Percentiles rank a stretch among this genome's conserved stretches.
phyloP scores from a whole-genome alignment of 2,888 invertebrate genomes.

The Biston stratarius region DNA sequence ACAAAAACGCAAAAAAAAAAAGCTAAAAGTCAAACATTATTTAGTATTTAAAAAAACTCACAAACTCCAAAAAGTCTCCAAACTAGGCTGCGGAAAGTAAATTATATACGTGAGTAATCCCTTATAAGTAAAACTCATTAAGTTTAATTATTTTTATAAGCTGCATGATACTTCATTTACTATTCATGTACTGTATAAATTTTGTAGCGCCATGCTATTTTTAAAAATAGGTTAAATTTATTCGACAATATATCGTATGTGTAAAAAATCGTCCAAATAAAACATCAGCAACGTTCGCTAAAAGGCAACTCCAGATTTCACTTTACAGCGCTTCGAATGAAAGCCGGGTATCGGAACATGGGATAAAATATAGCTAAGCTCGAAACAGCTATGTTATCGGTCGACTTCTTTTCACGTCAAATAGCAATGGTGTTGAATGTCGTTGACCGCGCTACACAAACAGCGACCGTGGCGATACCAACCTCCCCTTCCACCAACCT shows the following conservation, averaged over 20 bases:
- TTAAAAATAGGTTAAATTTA: background rate
- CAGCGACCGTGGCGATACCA: slow-evolving; percentile 55
- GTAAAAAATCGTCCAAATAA: background rate
- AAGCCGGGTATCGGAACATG: slow-evolving; percentile 44
- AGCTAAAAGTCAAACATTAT: too few species aligned
- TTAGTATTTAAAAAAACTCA: too few species aligned
- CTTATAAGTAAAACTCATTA: too few species aligned
- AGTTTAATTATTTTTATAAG: too few species aligned
- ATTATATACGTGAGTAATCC: too few species aligned
- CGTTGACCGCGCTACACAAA: slow-evolving; percentile 72
- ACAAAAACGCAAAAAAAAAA: too few species aligned
- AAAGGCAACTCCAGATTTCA: slow-evolving; percentile 14
- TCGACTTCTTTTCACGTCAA: slow-evolving; percentile 74
- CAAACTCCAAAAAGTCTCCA: too few species aligned
- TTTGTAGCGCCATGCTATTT: too few species aligned
- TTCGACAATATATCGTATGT: background rate
- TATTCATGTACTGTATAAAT: too few species aligned
- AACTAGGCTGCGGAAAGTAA: too few species aligned
- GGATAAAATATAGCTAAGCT: slow-evolving; percentile 52
- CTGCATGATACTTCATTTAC: too few species aligned
- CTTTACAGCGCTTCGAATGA: slow-evolving; percentile 11
- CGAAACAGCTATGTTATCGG: slow-evolving; percentile 56
- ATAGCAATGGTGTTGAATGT: slow-evolving; percentile 71
- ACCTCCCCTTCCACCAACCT: slow-evolving; percentile 35
- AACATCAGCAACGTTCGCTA: slow-evolving; percentile 9